Evolutionary conservation across 2,888 invertebrate species (phyloP), one percentile per base, ranked within the genome.

Genomic region (Muschampia plurimacula): DNA sequence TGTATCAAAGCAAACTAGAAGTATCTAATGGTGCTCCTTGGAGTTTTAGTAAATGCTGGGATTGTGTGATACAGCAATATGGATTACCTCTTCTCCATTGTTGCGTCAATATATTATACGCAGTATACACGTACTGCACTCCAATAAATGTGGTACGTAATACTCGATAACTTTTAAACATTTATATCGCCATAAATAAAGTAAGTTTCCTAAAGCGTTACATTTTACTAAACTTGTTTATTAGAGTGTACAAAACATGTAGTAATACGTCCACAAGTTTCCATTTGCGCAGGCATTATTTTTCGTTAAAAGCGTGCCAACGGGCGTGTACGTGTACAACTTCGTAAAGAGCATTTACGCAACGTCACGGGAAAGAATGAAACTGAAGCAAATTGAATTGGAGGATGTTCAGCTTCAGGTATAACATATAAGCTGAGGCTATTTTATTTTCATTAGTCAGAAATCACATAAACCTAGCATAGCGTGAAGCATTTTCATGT

Each of bases 401-500:
- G 90, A 92, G 75, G 93, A 93, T 57, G 84, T 93, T 77, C 83
- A 89, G 74, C 80, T 91, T 55, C 91, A 93, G 89, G 92, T 93
- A 22, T 22, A 22, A 22, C 46, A 65, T 39, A 57, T 57, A 28
- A 28, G 8, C 9, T 55, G 22, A 8, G 52, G 9, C 15, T 57
- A 57, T 28, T 52, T 57, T 57, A 28, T 57, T 57, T 57, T 57
- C 57, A 22, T 22, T 15, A 52, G 52, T 52, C 5, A 55, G 6
- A 55, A 55, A 22, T 3, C 49, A 49, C 2, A 46, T 13, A n/a
- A 49, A 49, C 13, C 49, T 49, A n/a, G 0, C 32, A 55, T 12
- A 15, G 28, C 55, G 22, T 28, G 28, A 10, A 57, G 12, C 28
- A 28, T 57, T 57, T 57, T 28, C 55, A 28, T 28, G 22, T 22